Percentiles rank a stretch among this genome's conserved stretches.
Conservation (phyloP, 2,888 invertebrate species). For the Lycocerus yunnanus region DNA sequence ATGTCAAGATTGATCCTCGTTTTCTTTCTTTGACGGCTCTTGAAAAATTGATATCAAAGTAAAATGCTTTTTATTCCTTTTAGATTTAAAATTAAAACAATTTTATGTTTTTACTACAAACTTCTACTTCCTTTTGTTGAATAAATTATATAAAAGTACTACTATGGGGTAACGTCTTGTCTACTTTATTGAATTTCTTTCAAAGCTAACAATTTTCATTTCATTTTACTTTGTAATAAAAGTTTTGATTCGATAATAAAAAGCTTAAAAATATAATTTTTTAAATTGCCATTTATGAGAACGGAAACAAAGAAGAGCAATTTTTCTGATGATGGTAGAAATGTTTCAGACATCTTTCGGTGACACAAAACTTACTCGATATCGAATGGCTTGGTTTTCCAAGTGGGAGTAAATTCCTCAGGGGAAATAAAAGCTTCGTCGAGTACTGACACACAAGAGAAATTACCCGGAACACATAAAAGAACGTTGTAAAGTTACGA, state of each 20-base stretch:
- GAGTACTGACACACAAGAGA: conserved; percentile 48
- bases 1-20: not conserved
- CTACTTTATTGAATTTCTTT: not conserved
- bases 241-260: not conserved
- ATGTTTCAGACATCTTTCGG: conserved; percentile 37
- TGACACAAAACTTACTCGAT: conserved; percentile 52
- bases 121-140: not conserved
- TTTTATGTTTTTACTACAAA: not conserved
- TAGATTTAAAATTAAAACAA: not conserved
- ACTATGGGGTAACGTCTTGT: not conserved
- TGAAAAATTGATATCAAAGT: not conserved
- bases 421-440: conserved; percentile 56
- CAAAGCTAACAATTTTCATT: not conserved
- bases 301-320: conserved; percentile 14
- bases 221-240: not conserved
- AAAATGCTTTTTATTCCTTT: not conserved
- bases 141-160: not conserved
- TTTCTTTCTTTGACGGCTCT: not conserved
- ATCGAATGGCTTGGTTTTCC: conserved; percentile 50
- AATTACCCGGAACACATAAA: conserved; percentile 53
- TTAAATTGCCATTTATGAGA: not conserved
- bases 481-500: conserved; percentile 45
- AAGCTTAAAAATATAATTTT: not conserved
- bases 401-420: conserved; percentile 50
- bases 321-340: conserved; percentile 30